A percentile compares a stretch with the other conserved stretches of the same genome.
These are phyloP conservation scores for Omphaloscelis lunosa DNA, from an alignment of 2,888 invertebrate genomes.

Conservation along the genomic window DNA sequence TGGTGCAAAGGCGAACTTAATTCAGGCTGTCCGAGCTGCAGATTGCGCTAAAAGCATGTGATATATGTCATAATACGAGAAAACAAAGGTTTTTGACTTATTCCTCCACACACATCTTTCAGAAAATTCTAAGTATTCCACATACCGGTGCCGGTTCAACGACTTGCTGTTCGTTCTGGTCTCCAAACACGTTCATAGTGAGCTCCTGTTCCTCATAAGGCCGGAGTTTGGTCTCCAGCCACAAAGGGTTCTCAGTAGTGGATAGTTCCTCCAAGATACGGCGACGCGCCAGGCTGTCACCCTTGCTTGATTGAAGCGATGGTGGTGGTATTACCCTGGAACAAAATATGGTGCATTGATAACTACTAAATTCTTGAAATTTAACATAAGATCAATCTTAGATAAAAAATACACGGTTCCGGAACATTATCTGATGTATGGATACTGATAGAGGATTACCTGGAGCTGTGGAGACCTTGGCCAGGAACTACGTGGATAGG, in stretches of 20 bases:
- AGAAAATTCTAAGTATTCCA: background rate
- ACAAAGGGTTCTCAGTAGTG: slow-evolving; percentile 97
- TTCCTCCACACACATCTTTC: background rate
- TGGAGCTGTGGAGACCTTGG: background rate
- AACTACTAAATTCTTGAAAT: background rate
- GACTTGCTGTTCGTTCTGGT: slow-evolving; percentile 82
- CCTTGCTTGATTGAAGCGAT: slow-evolving; percentile 94
- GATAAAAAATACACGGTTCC: background rate
- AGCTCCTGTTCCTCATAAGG: slow-evolving; percentile 98
- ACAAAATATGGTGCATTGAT: background rate
- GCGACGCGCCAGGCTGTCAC: slow-evolving; percentile 95
- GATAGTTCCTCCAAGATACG: slow-evolving; percentile 96
- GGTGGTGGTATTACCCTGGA: slow-evolving; percentile 94
- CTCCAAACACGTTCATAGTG: slow-evolving; percentile 97
- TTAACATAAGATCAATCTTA: background rate
- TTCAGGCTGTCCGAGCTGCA: background rate
- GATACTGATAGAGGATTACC: background rate
- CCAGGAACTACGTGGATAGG: background rate
- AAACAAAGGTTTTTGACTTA: background rate
- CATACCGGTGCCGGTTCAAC: slow-evolving; percentile 77
- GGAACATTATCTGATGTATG: background rate
- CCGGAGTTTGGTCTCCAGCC: slow-evolving; percentile 97
- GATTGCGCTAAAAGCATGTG: background rate
- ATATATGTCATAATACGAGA: background rate
- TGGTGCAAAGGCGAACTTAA: background rate